These are phyloP conservation scores for Erebia palarica DNA, from an alignment of 2,888 invertebrate species.

Conservation along the genomic window DNA sequence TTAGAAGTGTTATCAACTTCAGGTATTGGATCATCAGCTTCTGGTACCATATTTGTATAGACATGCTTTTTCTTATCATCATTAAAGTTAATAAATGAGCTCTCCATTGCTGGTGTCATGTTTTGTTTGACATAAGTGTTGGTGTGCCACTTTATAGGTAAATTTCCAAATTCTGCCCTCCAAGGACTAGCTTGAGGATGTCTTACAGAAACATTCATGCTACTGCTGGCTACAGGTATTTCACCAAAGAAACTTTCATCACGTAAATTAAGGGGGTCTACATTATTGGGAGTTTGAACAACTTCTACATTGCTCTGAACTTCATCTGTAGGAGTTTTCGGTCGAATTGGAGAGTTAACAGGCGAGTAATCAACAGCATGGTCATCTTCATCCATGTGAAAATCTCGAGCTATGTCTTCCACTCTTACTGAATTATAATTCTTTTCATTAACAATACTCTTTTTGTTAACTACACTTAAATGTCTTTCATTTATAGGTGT, in stretches of 20 bases:
- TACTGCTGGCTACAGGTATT: slow-evolving; percentile 71
- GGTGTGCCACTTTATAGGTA: slow-evolving; percentile 74
- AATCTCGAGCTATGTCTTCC: slow-evolving; percentile 71
- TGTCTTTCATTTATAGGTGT: slow-evolving; percentile 7
- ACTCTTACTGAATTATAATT: slow-evolving; percentile 61
- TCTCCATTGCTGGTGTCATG: slow-evolving; percentile 78
- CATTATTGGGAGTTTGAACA: background rate
- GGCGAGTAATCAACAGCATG: slow-evolving; percentile 68
- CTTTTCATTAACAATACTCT: slow-evolving; percentile 32
- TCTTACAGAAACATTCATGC: slow-evolving; percentile 65
- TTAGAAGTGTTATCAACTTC: slow-evolving; percentile 52
- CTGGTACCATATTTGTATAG: slow-evolving; percentile 64
- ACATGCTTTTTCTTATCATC: slow-evolving; percentile 71
- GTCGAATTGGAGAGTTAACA: slow-evolving; percentile 57
- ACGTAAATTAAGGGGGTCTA: slow-evolving; percentile 64
- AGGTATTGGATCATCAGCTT: slow-evolving; percentile 52
- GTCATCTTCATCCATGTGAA: slow-evolving; percentile 50
- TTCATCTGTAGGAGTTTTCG: slow-evolving; percentile 40
- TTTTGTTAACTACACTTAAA: slow-evolving; percentile 19
- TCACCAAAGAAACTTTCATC: slow-evolving; percentile 74
- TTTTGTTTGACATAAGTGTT: slow-evolving; percentile 74
- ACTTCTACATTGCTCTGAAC: slow-evolving; percentile 16
- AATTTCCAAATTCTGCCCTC: slow-evolving; percentile 69
- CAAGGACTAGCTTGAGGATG: slow-evolving; percentile 73
- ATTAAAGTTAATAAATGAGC: slow-evolving; percentile 66